Base-by-base conservation (phyloP, 2,888 invertebrate genomes). In the Allygus modestus region DNA sequence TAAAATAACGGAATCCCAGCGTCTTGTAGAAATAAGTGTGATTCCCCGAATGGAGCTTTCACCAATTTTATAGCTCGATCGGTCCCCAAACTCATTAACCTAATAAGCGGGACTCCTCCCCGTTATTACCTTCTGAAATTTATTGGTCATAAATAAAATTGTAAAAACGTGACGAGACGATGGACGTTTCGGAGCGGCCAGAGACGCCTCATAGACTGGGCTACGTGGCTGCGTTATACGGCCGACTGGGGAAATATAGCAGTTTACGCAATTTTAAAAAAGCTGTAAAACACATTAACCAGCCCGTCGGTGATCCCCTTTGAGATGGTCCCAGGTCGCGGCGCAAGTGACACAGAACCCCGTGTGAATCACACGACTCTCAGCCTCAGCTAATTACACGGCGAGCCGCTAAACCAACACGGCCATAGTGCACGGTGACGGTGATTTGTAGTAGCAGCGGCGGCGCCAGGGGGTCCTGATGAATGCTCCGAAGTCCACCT, bases 401-500 rank as follows among this genome's bases (percentile, higher is more conserved):
- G 33, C 7, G 31, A 69, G n/a, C 71, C 9, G 23, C 20, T 71
- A 71, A 71, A 71, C 41, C 71, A 71, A 37, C 71, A 41, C 7
- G 71, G 23, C 51, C 77, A 77, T 77, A 77, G 77, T 51, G 54
- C 79, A 79, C 58, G 33, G n/a, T 79, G 79, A 79, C 58, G 79
- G 58, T 79, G 79, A 79, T 79, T 79, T 79, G 79, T 79, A 37
- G 79, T 58, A 79, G 79, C 79, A 79, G 23, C 23, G 28, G 5
- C 23, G 43, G 77, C 77, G 33, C 77, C 26, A 33, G 79, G 79
- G 51, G 79, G 77, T 77, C 33, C 33, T 79, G 79, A 79, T 58
- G 58, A 58, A 79, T 79, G 79, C 26, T 23, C 46, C 9, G 20
- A 31, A 71, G 71, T 71, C 71, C 28, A 26, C 77, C 58, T 79